Evolutionary conservation across 1,140 invertebrate genomes (phyloP).

Genomic region (Drosophila micromelanica): DNA sequence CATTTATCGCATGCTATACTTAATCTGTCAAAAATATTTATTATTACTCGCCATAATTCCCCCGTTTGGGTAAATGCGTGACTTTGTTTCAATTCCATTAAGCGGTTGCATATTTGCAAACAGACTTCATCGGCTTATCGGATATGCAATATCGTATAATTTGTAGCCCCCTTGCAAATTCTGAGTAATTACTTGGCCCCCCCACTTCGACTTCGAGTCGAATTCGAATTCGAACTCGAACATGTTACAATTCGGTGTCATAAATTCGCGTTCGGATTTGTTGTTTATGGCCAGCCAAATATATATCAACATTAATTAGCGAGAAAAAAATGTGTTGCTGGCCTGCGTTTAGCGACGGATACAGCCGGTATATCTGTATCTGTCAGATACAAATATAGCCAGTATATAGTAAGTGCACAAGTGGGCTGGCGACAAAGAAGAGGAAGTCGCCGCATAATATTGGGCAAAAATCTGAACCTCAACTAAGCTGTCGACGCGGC

Average conservation of each 20-base stretch:
- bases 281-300: conserved; percentile 49
- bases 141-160: conserved; percentile 62
- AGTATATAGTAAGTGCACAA: conserved; percentile 9
- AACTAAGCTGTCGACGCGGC: conserved; percentile 52
- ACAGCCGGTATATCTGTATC: conserved; percentile 34
- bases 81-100: conserved; percentile 26
- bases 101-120: conserved; percentile 45
- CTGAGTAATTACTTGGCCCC: conserved; percentile 67
- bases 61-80: conserved; percentile 1
- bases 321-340: conserved; percentile 16
- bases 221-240: not conserved
- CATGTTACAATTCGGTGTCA: conserved; percentile 31
- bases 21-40: conserved; percentile 26
- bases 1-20: conserved; percentile 10
- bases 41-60: conserved; percentile 12
- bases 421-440: conserved; percentile 48
- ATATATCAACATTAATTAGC: conserved; percentile 72
- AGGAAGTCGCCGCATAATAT: conserved; percentile 71
- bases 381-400: conserved; percentile 17
- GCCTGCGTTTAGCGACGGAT: conserved; percentile 58
- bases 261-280: conserved; percentile 50
- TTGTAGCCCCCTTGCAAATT: conserved; percentile 64
- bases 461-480: conserved; percentile 61
- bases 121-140: conserved; percentile 58
- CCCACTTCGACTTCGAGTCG: not conserved